Evolutionary conservation across 2,113 vertebrate genomes (phyloP).

Genomic region (Xenopus borealis): DNA sequence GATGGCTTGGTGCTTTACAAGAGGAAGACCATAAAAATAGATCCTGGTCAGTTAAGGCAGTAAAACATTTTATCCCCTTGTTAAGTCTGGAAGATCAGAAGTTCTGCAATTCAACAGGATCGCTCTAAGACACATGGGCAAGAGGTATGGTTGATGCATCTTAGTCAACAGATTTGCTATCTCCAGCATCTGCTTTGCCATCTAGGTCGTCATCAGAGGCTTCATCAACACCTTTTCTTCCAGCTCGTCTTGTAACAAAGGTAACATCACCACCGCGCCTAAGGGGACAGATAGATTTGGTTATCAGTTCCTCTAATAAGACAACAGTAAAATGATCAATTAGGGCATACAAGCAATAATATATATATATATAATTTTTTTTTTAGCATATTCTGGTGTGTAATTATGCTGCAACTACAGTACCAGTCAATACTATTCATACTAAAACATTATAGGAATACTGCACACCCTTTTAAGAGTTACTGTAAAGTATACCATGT

Average conservation of each 20-base stretch:
- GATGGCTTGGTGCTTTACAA: conserved; percentile 53
- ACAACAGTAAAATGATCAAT: too few species aligned
- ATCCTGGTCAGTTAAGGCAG: conserved; percentile 20
- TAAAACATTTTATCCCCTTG: conserved; percentile 8
- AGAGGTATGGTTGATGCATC: conserved; percentile 29
- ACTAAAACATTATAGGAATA: too few species aligned
- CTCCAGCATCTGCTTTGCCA: conserved; percentile 76
- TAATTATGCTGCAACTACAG: too few species aligned
- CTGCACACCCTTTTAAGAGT: too few species aligned
- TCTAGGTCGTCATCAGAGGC: conserved; percentile 85
- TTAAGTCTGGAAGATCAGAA: background rate
- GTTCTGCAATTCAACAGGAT: background rate
- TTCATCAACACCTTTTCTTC: conserved; percentile 77
- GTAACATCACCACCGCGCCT: conserved; percentile 83
- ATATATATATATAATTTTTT: too few species aligned
- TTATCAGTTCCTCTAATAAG: too few species aligned
- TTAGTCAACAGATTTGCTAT: conserved; percentile 80
- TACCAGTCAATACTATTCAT: too few species aligned
- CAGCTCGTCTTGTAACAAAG: conserved; percentile 74
- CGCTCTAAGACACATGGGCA: background rate
- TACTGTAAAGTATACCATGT: too few species aligned
- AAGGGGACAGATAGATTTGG: conserved; percentile 1
- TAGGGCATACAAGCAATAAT: too few species aligned
- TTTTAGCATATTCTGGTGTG: too few species aligned
- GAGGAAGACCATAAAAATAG: background rate